phyloP scores from a whole-genome alignment of 2,888 invertebrate genomes.

The Heliconius hortense region DNA sequence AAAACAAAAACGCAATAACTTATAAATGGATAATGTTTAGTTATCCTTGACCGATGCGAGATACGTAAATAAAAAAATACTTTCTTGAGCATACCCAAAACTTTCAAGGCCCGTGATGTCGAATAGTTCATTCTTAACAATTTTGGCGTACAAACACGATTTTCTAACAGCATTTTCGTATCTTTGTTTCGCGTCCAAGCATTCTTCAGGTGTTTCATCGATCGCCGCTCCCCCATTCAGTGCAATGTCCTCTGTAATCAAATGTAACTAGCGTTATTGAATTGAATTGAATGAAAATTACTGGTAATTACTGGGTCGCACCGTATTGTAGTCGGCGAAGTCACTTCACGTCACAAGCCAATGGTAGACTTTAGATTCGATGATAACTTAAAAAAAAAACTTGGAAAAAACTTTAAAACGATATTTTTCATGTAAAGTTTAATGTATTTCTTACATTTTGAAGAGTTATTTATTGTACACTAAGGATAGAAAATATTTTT shows the following conservation, averaged over 20 bases:
- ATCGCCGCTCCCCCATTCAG: constrained; percentile 81
- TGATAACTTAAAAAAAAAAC: too few species aligned
- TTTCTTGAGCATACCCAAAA: constrained; percentile 81
- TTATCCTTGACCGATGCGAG: not conserved
- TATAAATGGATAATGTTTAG: too few species aligned
- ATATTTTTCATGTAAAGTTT: too few species aligned
- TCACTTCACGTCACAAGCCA: not conserved
- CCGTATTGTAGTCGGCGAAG: not conserved
- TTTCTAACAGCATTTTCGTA: constrained; percentile 89
- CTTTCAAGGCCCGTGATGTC: constrained; percentile 87
- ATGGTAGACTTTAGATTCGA: not conserved
- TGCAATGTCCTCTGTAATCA: constrained; percentile 58
- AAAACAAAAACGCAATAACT: too few species aligned
- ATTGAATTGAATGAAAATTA: constrained; percentile 36
- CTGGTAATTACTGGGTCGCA: not conserved
- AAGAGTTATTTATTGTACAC: too few species aligned
- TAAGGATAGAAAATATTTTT: too few species aligned
- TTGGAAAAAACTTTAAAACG: too few species aligned
- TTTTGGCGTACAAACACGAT: constrained; percentile 85
- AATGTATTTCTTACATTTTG: too few species aligned
- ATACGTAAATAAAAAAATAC: not conserved
- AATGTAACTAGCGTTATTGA: not conserved
- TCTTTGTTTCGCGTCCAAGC: constrained; percentile 88
- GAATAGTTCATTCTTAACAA: constrained; percentile 84
- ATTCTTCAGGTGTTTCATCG: constrained; percentile 85